Base-by-base conservation (phyloP, 2,797 vertebrate species). In the Rallus crepitans region DNA sequence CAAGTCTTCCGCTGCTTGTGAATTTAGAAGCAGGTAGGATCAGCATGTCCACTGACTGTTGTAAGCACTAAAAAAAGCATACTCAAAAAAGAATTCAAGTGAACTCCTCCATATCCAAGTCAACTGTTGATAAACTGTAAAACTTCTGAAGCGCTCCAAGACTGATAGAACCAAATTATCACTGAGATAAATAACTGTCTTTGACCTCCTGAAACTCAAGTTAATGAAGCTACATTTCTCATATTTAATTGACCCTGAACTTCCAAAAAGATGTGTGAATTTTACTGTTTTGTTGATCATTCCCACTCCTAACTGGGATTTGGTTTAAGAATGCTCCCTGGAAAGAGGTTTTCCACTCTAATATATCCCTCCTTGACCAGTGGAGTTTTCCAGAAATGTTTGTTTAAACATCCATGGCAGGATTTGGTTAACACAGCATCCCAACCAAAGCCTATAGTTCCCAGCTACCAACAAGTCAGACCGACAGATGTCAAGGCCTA, bases 401-500 rank as follows among this genome's bases (percentile, higher is more conserved):
- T 19, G 6, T 60, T 89, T 53, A 45, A 90, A 50, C 25, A 70
- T 52, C 28, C 42, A 70, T 30, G 23, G 28, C n/a, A 53, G 35
- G 47, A 78, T 69, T 0, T 39, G 12, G 59, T 65, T 86, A 72
- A 83, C 0, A 0, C 0, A 66, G 23, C 23, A 76, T 30, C 31
- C 33, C 63, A 83, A 47, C 20, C 65, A 81, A 86, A 79, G 28
- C 33, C 47, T 42, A 47, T 1, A 55, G 35, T n/a, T 76, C 45
- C 68, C 3, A 59, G 47, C 28, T 18, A 85, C 25, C 53, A 48
- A 7, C 23, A 81, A n/a, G 19, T 87, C 35, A 59, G 35, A 66
- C 0, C 47, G 25, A 60, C 64, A 88, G 50, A 88, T 13, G 48
- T 42, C 77, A 76, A 82, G 48, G 52, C 45, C 60, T 68, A 60